A percentile compares a stretch with the other conserved stretches of the same genome.
Conservation (phyloP, 2,113 vertebrate species). For the Taxidea taxus region DNA sequence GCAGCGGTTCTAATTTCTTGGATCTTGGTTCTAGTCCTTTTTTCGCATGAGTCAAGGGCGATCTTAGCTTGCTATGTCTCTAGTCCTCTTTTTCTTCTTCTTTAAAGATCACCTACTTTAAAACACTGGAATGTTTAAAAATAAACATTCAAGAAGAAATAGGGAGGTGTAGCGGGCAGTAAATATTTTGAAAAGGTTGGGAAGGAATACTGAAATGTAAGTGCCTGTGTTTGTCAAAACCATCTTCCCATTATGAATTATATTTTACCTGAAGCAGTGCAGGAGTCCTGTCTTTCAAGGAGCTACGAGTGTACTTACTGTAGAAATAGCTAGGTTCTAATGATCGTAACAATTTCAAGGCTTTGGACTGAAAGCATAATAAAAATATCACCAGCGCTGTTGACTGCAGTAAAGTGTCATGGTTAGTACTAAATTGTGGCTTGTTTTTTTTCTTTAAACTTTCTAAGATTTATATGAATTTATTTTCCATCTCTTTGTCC, state of each 20-base stretch:
- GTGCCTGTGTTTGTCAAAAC: constrained; percentile 35
- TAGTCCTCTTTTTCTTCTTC: neutral
- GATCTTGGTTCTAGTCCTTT: neutral
- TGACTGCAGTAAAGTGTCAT: constrained; percentile 52
- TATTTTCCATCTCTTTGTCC: constrained; percentile 51
- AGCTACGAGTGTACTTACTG: constrained; percentile 41
- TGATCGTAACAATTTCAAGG: constrained; percentile 54
- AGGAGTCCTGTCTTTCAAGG: constrained; percentile 41
- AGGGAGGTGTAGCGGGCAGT: neutral
- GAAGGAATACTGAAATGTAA: constrained; percentile 38
- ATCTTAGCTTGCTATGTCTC: neutral
- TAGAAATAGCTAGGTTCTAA: constrained; percentile 64
- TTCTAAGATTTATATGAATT: constrained; percentile 54
- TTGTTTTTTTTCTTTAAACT: constrained; percentile 47
- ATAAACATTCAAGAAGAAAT: constrained; percentile 38
- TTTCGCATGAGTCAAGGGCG: neutral
- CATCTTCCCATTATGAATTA: constrained; percentile 24
- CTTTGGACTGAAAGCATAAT: constrained; percentile 69
- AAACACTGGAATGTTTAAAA: constrained; percentile 36
- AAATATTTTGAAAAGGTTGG: constrained; percentile 60
- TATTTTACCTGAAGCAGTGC: constrained; percentile 49
- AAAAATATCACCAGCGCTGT: constrained; percentile 56
- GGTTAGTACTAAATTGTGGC: constrained; percentile 51
- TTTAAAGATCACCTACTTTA: constrained; percentile 10
- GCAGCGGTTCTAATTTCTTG: neutral